These are phyloP conservation scores for Seriola rivoliana DNA, from an alignment of 2,113 vertebrate genomes.

Conservation along the genomic window DNA sequence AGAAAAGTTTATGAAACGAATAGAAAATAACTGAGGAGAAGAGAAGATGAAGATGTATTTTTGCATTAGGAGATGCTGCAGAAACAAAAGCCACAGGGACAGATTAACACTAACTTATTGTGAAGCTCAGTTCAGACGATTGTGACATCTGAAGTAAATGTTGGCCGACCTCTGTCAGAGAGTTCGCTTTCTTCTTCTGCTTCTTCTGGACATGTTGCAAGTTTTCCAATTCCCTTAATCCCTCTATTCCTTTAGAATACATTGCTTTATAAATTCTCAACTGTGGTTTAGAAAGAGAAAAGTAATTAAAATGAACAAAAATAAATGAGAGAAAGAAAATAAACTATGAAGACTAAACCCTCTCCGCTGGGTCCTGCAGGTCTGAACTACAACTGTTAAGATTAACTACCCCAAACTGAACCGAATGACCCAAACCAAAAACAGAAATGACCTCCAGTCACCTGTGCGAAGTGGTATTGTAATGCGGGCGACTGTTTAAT, in stretches of 20 bases:
- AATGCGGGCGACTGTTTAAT: background rate
- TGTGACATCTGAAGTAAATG: background rate
- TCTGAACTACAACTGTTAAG: background rate
- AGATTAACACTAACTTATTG: background rate
- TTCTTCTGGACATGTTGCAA: background rate
- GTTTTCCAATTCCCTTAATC: background rate
- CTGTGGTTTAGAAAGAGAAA: background rate
- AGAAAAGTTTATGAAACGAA: background rate
- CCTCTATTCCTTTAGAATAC: background rate
- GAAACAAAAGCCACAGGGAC: slow-evolving; percentile 1
- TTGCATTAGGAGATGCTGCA: background rate
- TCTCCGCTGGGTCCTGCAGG: background rate
- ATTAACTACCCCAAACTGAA: background rate
- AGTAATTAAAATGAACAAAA: background rate
- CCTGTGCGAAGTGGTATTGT: slow-evolving; percentile 11
- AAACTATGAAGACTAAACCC: background rate
- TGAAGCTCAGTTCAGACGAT: background rate
- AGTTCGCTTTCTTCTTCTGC: background rate
- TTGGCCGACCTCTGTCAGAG: background rate
- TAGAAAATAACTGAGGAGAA: background rate
- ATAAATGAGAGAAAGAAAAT: background rate
- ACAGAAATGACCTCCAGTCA: background rate
- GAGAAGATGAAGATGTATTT: background rate
- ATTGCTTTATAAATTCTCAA: background rate
- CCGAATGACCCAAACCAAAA: background rate